Percentiles rank a stretch among this genome's conserved stretches.
phyloP scores from a whole-genome alignment of 2,797 vertebrate species.

The Sebastes umbrosus region DNA sequence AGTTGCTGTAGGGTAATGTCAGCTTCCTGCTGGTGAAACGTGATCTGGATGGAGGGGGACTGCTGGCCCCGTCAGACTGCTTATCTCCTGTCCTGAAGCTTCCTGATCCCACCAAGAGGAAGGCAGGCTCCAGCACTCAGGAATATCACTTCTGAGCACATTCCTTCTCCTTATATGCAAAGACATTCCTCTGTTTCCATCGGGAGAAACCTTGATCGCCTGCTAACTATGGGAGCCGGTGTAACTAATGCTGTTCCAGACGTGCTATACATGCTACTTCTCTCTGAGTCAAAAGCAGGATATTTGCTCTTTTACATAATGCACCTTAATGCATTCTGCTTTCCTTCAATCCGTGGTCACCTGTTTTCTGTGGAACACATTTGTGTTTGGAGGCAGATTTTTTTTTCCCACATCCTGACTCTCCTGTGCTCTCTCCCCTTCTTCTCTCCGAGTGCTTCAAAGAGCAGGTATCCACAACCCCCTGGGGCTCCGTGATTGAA shows the following conservation, averaged over 20 bases:
- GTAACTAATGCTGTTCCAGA: not conserved
- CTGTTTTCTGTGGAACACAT: constrained; percentile 58
- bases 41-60: constrained; percentile 27
- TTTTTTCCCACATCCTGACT: constrained; percentile 68
- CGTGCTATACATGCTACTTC: not conserved
- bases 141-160: constrained; percentile 48
- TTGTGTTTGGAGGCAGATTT: constrained; percentile 63
- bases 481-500: constrained; percentile 79
- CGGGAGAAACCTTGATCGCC: not conserved
- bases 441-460: constrained; percentile 75
- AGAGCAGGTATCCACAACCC: constrained; percentile 81
- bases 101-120: constrained; percentile 42
- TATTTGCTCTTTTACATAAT: constrained; percentile 27
- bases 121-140: constrained; percentile 31
- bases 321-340: constrained; percentile 17
- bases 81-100: constrained; percentile 60
- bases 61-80: constrained; percentile 37
- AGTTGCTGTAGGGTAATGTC: not conserved
- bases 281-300: not conserved
- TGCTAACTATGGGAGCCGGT: not conserved
- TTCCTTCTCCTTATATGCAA: constrained; percentile 35
- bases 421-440: constrained; percentile 35
- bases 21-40: constrained; percentile 25
- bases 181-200: constrained; percentile 33
- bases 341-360: constrained; percentile 47